Conservation (phyloP, 2,888 invertebrate genomes). For the Prionchulus punctatus region DNA sequence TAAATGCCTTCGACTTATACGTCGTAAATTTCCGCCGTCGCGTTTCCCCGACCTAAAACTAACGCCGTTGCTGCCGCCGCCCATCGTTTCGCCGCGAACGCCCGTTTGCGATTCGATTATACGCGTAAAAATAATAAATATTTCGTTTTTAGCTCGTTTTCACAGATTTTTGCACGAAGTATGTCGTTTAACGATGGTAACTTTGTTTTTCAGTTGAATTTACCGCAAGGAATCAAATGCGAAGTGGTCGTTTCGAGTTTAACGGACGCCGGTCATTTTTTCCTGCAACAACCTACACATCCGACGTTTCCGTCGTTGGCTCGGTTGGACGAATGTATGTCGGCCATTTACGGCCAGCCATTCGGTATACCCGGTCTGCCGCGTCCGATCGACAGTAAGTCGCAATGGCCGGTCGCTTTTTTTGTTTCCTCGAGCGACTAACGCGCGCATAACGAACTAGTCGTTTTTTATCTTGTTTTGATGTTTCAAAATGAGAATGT, state of each 20-base stretch:
- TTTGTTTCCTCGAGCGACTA: too few species aligned
- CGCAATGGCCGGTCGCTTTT: too few species aligned
- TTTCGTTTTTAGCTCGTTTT: too few species aligned
- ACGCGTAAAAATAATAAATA: too few species aligned
- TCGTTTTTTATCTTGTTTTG: too few species aligned
- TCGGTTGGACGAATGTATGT: conserved; percentile 60
- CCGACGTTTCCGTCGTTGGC: conserved; percentile 72
- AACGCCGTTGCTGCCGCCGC: conserved; percentile 28
- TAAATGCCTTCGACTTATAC: conserved; percentile 24
- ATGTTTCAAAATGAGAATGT: too few species aligned
- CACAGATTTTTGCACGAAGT: too few species aligned
- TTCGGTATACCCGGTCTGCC: conserved; percentile 60
- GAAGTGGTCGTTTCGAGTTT: conserved; percentile 76
- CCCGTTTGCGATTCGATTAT: conserved; percentile 5
- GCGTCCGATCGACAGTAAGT: conserved; percentile 55
- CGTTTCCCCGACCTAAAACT: conserved; percentile 31
- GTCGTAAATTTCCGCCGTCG: conserved; percentile 25
- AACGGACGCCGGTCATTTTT: conserved; percentile 69
- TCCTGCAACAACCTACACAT: conserved; percentile 85
- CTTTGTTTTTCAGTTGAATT: conserved; percentile 47
- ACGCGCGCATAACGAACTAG: too few species aligned
- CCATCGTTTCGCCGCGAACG: conserved; percentile 14
- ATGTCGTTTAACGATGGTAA: too few species aligned
- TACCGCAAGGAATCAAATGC: conserved; percentile 77
- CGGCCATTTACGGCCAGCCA: conserved; percentile 56